Conservation (phyloP, 2,888 invertebrate species). For the Drosophila austrosaltans region DNA sequence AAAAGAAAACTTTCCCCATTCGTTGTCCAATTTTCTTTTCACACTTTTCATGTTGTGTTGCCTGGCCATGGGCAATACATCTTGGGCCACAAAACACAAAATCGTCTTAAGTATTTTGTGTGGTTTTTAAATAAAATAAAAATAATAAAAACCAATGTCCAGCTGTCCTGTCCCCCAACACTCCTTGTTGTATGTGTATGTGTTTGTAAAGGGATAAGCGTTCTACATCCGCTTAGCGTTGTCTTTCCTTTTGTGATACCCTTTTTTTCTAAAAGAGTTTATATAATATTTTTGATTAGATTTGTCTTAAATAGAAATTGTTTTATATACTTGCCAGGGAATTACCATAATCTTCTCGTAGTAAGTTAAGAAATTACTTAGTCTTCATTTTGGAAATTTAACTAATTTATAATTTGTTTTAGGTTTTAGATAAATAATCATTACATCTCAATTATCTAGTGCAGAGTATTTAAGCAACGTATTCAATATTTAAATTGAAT, state of each 20-base stretch:
- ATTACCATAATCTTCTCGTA: no score
- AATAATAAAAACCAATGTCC: slow-evolving; percentile 64
- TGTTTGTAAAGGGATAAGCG: slow-evolving; percentile 71
- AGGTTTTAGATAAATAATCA: no score
- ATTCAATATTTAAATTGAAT: not conserved
- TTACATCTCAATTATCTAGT: not conserved
- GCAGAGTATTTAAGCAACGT: not conserved
- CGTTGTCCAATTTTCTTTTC: slow-evolving; percentile 57
- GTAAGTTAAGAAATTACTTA: no score
- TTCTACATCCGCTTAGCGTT: slow-evolving; percentile 74
- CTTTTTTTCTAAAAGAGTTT: slow-evolving; percentile 14
- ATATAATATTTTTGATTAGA: not conserved
- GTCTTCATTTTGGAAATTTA: no score
- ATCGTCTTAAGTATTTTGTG: slow-evolving; percentile 80
- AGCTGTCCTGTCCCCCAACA: slow-evolving; percentile 16
- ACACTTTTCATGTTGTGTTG: slow-evolving; percentile 58
- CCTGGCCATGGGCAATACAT: slow-evolving; percentile 72
- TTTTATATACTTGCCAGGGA: not conserved
- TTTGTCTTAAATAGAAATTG: not conserved
- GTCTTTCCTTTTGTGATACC: slow-evolving; percentile 42
- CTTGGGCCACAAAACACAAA: slow-evolving; percentile 78
- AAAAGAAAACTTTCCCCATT: slow-evolving; percentile 51
- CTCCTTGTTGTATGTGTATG: slow-evolving; percentile 33
- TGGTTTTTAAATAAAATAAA: slow-evolving; percentile 78
- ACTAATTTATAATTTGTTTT: no score